Percentiles rank a stretch among this genome's conserved stretches.
phyloP scores from a whole-genome alignment of 2,888 invertebrate species.

The Nebria salina region DNA sequence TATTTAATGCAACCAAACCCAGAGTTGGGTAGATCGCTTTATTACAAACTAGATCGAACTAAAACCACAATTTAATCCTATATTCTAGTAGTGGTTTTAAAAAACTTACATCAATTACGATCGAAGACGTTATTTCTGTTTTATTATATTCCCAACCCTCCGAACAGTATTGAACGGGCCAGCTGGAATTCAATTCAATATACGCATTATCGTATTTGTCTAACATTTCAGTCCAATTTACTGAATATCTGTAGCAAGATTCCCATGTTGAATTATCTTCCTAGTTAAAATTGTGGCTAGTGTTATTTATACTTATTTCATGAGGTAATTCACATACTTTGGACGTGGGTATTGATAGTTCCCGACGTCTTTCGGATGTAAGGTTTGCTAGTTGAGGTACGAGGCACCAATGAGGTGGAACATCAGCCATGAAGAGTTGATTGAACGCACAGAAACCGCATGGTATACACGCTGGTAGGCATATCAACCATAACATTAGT shows the following conservation, averaged over 20 bases:
- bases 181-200: conserved; percentile 64
- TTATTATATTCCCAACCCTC: conserved; percentile 85
- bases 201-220: conserved; percentile 56
- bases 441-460: conserved; percentile 94
- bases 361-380: conserved; percentile 68
- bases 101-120: conserved; percentile 82
- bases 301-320: not conserved
- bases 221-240: conserved; percentile 74
- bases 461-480: conserved; percentile 88
- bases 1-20: conserved; percentile 84
- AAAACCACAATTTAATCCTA: conserved; percentile 57
- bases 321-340: conserved; percentile 11
- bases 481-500: conserved; percentile 83
- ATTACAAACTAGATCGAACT: conserved; percentile 92
- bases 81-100: not conserved
- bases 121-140: conserved; percentile 76
- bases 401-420: conserved; percentile 87
- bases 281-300: conserved; percentile 9
- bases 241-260: conserved; percentile 76
- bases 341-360: conserved; percentile 71
- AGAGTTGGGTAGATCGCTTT: conserved; percentile 87
- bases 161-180: conserved; percentile 74
- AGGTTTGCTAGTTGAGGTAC: conserved; percentile 74
- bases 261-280: conserved; percentile 65
- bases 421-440: conserved; percentile 91